Evolutionary conservation across 2,113 vertebrate species (phyloP), one percentile per base, ranked within the genome.

Genomic region (Myxocyprinus asiaticus): DNA sequence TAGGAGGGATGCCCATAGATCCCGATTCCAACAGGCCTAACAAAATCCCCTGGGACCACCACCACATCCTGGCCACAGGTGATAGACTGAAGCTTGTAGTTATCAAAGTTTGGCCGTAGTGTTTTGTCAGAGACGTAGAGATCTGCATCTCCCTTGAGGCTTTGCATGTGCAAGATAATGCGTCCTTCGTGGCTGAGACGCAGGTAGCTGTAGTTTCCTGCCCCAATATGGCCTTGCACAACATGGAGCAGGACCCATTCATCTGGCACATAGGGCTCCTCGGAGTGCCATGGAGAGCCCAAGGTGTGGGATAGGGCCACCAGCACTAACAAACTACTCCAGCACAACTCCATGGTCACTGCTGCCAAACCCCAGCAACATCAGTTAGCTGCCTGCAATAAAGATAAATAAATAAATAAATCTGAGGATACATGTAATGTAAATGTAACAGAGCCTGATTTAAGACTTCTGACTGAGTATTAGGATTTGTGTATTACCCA

Each of bases 151-250:
- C 98, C 98, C 44, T 90, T 93, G 5, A 97, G 87, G 91, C 96
- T 99, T 59, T 47, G 91, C 96, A 99, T 94, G 65, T 92, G 84
- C 3, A 99, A 94, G 1, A 97, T 88, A 5, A 99, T 91, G 22
- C 88, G 88, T 0, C 98, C 98, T 12, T 96, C 95, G 0, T 99
- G 97, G 85, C 94, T 96, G 7, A 99, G 89, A 67, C 96, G 89
- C 89, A 99, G 70, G 75, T 99, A 99, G 89, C 96, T 99, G 91
- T 98, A 99, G 85, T 99, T 99, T 1, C 97, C 98, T 0, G 95
- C 95, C 0, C 96, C 95, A 0, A 98, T 93, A 84, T 97, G 97
- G 12, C 96, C 97, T 84, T 97, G 97, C 5, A 98, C 95, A 53
- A 98, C 96, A 0, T 98, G 97, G 47, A 99, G 94, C 22, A 99